phyloP scores from a whole-genome alignment of 2,888 invertebrate genomes.

The Conchocele bisecta region DNA sequence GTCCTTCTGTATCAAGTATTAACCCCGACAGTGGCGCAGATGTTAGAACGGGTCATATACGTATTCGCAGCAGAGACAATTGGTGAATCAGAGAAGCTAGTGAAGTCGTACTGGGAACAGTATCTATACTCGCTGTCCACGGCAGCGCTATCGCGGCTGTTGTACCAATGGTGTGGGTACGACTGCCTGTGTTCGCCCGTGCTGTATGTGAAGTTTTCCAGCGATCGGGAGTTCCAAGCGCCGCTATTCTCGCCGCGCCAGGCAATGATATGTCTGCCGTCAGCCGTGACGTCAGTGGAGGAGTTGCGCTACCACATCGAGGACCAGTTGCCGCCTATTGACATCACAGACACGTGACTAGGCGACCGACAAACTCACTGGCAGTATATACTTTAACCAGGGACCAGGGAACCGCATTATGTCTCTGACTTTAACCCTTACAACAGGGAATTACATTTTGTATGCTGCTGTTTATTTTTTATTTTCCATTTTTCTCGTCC shows the following conservation, averaged over 20 bases:
- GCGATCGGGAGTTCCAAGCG: constrained; percentile 8
- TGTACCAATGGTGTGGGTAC: constrained; percentile 62
- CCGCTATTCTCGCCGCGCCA: constrained; percentile 38
- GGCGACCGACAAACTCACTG: constrained; percentile 7
- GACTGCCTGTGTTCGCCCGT: constrained; percentile 61
- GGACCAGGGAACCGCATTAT: too few species aligned
- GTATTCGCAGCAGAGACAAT: constrained; percentile 44
- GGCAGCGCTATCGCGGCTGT: constrained; percentile 39
- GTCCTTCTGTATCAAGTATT: constrained; percentile 54
- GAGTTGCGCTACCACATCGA: constrained; percentile 42
- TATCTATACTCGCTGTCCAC: constrained; percentile 57
- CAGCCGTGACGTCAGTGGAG: constrained; percentile 31
- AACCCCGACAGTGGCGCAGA: constrained; percentile 51
- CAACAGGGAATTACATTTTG: too few species aligned
- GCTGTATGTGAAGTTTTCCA: constrained; percentile 53
- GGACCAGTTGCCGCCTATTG: constrained; percentile 23
- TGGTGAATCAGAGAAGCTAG: constrained; percentile 53
- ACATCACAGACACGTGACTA: constrained; percentile 21
- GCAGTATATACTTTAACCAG: constrained; percentile 33
- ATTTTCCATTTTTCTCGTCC: too few species aligned
- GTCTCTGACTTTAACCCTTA: too few species aligned
- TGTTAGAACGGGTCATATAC: constrained; percentile 60
- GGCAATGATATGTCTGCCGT: constrained; percentile 38
- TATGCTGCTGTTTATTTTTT: too few species aligned
- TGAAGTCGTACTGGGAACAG: constrained; percentile 59